These are phyloP conservation scores for Phataginus tricuspis DNA, from an alignment of 2,797 vertebrate species.

Conservation along the genomic window DNA sequence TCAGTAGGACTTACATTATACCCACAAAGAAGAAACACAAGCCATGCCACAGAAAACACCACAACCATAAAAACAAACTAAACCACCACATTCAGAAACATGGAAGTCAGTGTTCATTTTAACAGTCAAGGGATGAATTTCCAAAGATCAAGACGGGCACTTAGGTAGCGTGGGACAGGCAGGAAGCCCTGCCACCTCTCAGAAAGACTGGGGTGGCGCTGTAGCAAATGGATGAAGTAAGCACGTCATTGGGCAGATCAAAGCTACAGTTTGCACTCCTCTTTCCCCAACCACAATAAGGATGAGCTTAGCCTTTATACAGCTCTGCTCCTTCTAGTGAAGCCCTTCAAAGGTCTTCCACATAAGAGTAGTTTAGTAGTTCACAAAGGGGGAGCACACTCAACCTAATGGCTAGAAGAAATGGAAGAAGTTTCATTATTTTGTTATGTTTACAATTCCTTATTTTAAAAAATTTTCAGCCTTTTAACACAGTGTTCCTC, in stretches of 20 bases:
- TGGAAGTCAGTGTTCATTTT: background rate
- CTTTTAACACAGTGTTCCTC: background rate
- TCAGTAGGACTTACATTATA: background rate
- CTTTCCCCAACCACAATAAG: background rate
- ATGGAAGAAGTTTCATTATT: background rate
- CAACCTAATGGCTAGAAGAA: background rate
- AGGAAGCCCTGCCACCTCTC: background rate
- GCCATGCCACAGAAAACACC: background rate
- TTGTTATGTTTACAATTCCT: background rate
- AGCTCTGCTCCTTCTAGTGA: background rate
- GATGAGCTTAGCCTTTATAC: background rate
- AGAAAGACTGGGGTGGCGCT: background rate
- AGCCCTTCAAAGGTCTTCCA: background rate
- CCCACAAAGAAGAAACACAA: background rate
- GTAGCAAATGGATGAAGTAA: background rate
- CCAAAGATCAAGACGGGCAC: background rate
- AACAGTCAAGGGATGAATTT: background rate
- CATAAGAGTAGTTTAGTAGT: background rate
- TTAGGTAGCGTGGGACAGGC: rapidly evolving
- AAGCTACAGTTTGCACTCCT: background rate
- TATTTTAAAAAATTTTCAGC: background rate
- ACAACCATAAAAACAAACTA: background rate
- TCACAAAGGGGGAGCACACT: background rate
- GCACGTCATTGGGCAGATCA: background rate
- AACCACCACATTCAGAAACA: background rate